phyloP scores from a whole-genome alignment of 1,140 invertebrate genomes.

The Lethocerus indicus region DNA sequence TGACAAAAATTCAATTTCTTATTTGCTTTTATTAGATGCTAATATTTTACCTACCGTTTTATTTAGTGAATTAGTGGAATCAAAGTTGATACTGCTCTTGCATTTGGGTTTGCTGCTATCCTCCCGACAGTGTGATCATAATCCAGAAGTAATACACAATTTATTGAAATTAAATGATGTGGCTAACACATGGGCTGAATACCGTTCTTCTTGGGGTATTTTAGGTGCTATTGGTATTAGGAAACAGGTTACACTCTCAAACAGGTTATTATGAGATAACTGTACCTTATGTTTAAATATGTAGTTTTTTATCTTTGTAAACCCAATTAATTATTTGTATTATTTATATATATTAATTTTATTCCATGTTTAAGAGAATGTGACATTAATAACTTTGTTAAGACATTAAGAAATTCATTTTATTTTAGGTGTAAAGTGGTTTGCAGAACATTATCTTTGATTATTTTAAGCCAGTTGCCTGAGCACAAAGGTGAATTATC shows the following conservation, averaged over 20 bases:
- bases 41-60: too few species aligned
- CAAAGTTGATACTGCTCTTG: conserved; percentile 40
- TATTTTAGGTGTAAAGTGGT: conserved; percentile 29
- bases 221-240: conserved; percentile 44
- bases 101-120: conserved; percentile 33
- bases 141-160: conserved; percentile 26
- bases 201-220: conserved; percentile 36
- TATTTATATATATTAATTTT: not conserved
- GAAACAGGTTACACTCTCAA: conserved; percentile 35
- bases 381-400: conserved; percentile 1
- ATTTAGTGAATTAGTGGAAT: too few species aligned
- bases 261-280: conserved; percentile 25
- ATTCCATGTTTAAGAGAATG: not conserved
- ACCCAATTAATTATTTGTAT: not conserved
- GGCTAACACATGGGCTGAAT: conserved; percentile 34
- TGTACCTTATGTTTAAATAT: not conserved
- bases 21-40: too few species aligned
- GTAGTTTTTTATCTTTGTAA: not conserved
- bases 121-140: conserved; percentile 30
- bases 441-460: conserved; percentile 25
- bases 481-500: conserved; percentile 25
- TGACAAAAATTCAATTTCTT: too few species aligned
- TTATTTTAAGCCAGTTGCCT: conserved; percentile 29
- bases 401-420: too few species aligned
- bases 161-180: conserved; percentile 29